Evolutionary conservation across 2,888 invertebrate genomes (phyloP), one percentile per base, ranked within the genome.

Genomic region (Beris chalybata): DNA sequence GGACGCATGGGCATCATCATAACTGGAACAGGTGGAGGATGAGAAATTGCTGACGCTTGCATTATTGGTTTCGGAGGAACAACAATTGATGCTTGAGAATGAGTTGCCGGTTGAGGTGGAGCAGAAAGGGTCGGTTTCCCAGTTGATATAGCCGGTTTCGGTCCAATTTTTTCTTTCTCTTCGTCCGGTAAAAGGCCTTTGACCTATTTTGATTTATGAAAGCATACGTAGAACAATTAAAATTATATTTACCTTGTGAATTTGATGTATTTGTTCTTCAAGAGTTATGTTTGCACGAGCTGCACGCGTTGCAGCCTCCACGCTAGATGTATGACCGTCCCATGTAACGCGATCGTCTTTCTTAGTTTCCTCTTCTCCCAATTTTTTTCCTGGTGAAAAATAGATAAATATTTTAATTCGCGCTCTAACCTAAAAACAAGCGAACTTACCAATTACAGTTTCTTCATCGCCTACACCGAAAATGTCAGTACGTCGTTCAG

Each of bases 381-480:
- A 92, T 84, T 98, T 99, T 83, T 97, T 97, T 83, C 97, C 97
- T 69, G 11, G 44, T 22, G 53, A 7, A 53, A 53, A 30, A 7
- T 53, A 53, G 3, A 12, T 13, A 31, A 30, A 30, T 9, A 30
- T 29, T n/a, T 54, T 7, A 13, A 30, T 13, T 22, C 22, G 22
- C 22, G 22, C 22, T 1, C 22, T 22, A 2, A 22, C 22, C 22
- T 31, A 9, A 54, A 54, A 30, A 11, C 12, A 56, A 3, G 5
- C 30, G 9, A 15, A 97, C 82, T 95, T 95, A 84, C 99, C 99
- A 78, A 99, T 99, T 30, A 95, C 94, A 0, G 98, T 97, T 85
- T 99, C 99, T 80, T 98, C 97, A 79, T 95, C 95, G 67, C 98
- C 98, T 70, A 95, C 93, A 82, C 99, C 99, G 83, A 99, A 99